These are phyloP conservation scores for Capreolus pygargus DNA, from an alignment of 2,113 vertebrate species.

Conservation along the genomic window DNA sequence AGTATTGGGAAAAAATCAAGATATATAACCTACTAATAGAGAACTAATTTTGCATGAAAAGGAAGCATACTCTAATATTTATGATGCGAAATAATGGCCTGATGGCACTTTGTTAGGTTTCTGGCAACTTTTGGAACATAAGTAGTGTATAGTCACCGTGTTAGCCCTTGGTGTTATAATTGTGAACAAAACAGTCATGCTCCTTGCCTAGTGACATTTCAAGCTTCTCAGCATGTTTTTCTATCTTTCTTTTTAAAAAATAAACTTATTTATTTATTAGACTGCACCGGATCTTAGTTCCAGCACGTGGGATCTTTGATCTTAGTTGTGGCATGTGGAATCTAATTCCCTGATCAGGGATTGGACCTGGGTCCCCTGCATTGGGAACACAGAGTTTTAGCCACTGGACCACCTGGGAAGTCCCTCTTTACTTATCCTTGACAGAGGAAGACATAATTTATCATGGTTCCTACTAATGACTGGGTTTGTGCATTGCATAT, in stretches of 20 bases:
- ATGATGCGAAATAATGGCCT: not conserved
- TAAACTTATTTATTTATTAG: not conserved
- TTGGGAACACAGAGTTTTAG: not conserved
- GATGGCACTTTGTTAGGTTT: not conserved
- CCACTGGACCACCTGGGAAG: not conserved
- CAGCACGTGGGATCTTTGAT: not conserved
- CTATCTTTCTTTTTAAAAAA: not conserved
- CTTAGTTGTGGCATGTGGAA: not conserved
- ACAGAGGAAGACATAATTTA: not conserved
- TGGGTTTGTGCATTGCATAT: not conserved
- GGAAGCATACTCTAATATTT: not conserved
- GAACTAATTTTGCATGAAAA: not conserved
- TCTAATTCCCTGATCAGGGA: not conserved
- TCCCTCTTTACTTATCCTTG: not conserved
- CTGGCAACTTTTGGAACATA: not conserved
- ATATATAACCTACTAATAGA: not conserved
- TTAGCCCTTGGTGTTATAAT: not conserved
- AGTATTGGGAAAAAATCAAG: not conserved
- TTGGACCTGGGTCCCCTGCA: not conserved
- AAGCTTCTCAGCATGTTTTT: not conserved
- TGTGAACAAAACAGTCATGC: not conserved
- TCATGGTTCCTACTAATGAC: not conserved
- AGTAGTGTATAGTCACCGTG: accelerated
- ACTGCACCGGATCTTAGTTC: not conserved
- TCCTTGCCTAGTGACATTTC: not conserved